phyloP scores from a whole-genome alignment of 1,140 invertebrate species.

The Chrysomallon squamiferum region DNA sequence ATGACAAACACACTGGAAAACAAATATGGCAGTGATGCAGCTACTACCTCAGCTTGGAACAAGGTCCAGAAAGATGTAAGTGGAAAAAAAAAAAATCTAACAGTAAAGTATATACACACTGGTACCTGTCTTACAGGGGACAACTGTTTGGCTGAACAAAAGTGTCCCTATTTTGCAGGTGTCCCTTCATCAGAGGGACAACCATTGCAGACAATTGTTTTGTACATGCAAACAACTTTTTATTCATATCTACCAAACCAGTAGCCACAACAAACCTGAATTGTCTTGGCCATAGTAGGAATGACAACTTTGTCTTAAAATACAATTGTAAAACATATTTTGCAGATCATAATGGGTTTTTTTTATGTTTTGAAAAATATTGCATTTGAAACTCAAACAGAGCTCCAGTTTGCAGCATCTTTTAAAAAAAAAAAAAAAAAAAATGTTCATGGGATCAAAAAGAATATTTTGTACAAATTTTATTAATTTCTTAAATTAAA shows the following conservation, averaged over 20 bases:
- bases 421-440: too few relatives aligned
- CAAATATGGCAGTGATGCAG: conserved; percentile 22
- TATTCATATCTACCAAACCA: not conserved
- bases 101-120: not conserved
- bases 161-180: not conserved
- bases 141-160: not conserved
- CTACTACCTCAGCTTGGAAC: conserved; percentile 34
- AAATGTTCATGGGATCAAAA: too few relatives aligned
- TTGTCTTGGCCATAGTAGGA: not conserved
- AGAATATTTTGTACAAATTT: too few relatives aligned
- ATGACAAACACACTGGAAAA: conserved; percentile 27
- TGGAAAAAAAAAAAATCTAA: not conserved
- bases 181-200: not conserved
- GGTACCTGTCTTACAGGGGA: not conserved
- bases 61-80: conserved; percentile 34
- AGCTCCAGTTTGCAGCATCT: too few relatives aligned
- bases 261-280: not conserved
- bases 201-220: not conserved
- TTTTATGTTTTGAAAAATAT: too few relatives aligned
- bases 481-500: too few relatives aligned
- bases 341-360: too few relatives aligned
- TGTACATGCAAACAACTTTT: not conserved
- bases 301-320: too few relatives aligned
- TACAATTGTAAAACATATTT: too few relatives aligned
- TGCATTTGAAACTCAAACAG: too few relatives aligned